Base-by-base conservation (phyloP, 2,797 vertebrate genomes). In the Silurus aristotelis region DNA sequence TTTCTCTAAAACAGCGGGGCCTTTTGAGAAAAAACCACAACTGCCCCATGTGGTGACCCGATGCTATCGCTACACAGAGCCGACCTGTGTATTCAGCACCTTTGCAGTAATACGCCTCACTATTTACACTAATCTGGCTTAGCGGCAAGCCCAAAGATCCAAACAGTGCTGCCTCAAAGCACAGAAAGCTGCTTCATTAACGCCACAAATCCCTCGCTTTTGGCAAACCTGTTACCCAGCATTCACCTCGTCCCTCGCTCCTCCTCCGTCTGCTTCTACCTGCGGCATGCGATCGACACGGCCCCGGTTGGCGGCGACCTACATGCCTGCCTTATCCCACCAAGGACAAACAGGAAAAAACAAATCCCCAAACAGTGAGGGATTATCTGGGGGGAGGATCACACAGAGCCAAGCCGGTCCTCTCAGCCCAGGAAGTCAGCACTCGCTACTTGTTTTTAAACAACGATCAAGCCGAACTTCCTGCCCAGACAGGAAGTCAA, bases 321-420 rank as follows among this genome's bases (percentile, higher is more conserved):
- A 93, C 87, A 94, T 89, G 92, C 90, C 89, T 88, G 91, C 91
- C 90, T 95, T 93, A 94, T 88, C 89, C 89, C 60, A 17, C 89
- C 90, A 85, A 91, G 92, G 93, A 93, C 94, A 93, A 92, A 93
- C 91, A 92, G 92, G 92, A 94, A 92, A 93, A 93, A 91, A 91
- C 93, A 94, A 95, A 95, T 95, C 94, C 93, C 91, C 85, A 89
- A 87, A 91, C 92, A 91, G 93, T 91, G 92, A 88, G 87, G 93
- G 94, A 95, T 95, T 94, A 95, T 94, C 93, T 94, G 31, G 92
- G 92, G 93, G 91, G 93, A 90, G 94, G 93, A 94, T 94, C 93
- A 93, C 89, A 80, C 77, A 86, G 87, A 92, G 91, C 91, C 89
- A 38, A 72, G 22, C 46, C 15, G 27, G 80, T 75, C 58, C 17